Base-by-base conservation (phyloP, 2,113 vertebrate genomes). In the Lucifuga dentata region DNA sequence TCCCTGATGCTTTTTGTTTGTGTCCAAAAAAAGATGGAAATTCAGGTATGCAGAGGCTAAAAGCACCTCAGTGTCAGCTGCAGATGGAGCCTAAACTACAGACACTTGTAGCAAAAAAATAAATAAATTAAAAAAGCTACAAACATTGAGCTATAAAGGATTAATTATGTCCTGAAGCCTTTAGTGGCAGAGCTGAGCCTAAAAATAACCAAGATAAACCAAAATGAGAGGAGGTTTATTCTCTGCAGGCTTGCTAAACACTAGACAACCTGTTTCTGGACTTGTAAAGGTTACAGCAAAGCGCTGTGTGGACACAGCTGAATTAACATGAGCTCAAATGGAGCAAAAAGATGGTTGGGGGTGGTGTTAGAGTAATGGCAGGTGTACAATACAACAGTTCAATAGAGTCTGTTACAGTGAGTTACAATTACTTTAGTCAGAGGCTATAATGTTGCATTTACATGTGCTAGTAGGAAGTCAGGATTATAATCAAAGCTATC, bases 361-460 rank as follows among this genome's bases (percentile, higher is more conserved):
- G 43, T 24, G 57, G 51, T 44, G 86, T 80, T 68, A 41, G 83
- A 89, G 73, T 75, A 85, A 88, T 86, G 76, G 71, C 69, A 86
- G 89, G 73, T 69, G 84, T 72, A 73, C 72, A 84, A 82, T 74
- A 79, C 74, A 87, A 84, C 85, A 81, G 73, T 80, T 86, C 78
- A 80, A 83, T 90, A 78, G n/a, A 72, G 68, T 88, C 70, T 87
- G 72, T 79, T 83, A 73, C 59, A 83, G 66, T 74, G 72, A 73
- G 59, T 88, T 62, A 74, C 75, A 76, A 69, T 81, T 88, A 86
- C 77, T 91, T 83, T 53, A 83, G 70, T 86, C 73, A 57, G 55
- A 88, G 60, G 51, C 64, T 84, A 75, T 53, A 11, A 52, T 58
- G 65, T 48, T 57, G 52, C 52, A 7, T 56, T 63, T 65, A 68